phyloP scores from a whole-genome alignment of 2,888 invertebrate species.

The Oscheius onirici region DNA sequence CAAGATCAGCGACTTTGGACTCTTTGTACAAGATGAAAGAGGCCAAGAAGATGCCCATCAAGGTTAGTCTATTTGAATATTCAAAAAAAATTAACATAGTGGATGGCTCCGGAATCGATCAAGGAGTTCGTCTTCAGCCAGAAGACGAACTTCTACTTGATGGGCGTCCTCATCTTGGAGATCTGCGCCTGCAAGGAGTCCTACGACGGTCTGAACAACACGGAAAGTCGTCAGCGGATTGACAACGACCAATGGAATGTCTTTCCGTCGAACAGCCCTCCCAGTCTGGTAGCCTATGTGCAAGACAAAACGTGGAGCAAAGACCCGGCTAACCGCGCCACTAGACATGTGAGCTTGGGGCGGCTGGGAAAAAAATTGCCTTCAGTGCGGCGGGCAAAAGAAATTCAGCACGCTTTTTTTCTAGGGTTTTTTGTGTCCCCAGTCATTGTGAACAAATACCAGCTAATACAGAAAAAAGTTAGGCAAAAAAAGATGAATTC shows the following conservation, averaged over 20 bases:
- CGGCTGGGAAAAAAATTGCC: too few species aligned
- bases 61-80: too few species aligned
- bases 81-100: too few species aligned
- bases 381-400: too few species aligned
- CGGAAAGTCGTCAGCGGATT: neutral
- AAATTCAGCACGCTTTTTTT: too few species aligned
- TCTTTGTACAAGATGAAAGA: slow-evolving; percentile 2
- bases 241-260: neutral
- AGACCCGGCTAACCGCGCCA: neutral
- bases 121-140: slow-evolving; percentile 31
- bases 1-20: slow-evolving; percentile 51
- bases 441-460: too few species aligned
- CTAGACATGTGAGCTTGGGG: too few species aligned
- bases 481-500: too few species aligned
- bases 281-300: neutral
- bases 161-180: slow-evolving; percentile 47
- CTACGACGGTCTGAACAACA: neutral
- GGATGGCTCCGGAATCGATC: slow-evolving; percentile 44
- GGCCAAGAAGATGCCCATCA: slow-evolving; percentile 35
- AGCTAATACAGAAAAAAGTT: too few species aligned
- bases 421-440: too few species aligned
- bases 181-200: slow-evolving; percentile 30
- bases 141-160: slow-evolving; percentile 45
- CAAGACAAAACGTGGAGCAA: neutral
- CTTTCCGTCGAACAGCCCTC: neutral